A percentile compares a stretch with the other conserved stretches of the same genome.
Evolutionary conservation across 2,113 vertebrate genomes (phyloP).

Genomic region (Gymnocephalus cernua): DNA sequence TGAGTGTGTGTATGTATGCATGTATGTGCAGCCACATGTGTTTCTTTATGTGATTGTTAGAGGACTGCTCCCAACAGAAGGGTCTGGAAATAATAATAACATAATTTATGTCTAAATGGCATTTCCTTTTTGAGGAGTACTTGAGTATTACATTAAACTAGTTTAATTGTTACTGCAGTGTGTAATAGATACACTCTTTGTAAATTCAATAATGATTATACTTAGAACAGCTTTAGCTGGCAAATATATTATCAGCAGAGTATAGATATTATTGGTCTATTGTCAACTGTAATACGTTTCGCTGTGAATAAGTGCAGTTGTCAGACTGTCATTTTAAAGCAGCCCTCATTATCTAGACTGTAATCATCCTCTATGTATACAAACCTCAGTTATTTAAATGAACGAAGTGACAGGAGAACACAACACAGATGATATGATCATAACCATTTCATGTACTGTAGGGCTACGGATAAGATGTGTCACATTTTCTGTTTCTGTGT

Average conservation of each 20-base stretch:
- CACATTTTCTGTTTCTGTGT: constrained; percentile 13
- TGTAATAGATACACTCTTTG: neutral
- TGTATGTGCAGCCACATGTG: neutral
- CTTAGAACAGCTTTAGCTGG: constrained; percentile 1
- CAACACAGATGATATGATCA: neutral
- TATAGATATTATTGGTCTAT: constrained; percentile 31
- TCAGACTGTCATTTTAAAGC: constrained; percentile 42
- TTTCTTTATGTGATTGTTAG: constrained; percentile 25
- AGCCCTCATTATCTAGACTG: constrained; percentile 26
- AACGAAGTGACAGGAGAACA: constrained; percentile 33
- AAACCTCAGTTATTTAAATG: constrained; percentile 34
- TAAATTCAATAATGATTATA: constrained; percentile 5
- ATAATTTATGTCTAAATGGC: neutral
- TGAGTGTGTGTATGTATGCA: constrained; percentile 6
- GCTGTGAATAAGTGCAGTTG: constrained; percentile 32
- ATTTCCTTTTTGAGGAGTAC: neutral
- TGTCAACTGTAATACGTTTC: constrained; percentile 53
- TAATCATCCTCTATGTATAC: constrained; percentile 56
- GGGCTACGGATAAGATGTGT: neutral
- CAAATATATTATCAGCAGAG: constrained; percentile 34
- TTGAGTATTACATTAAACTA: neutral
- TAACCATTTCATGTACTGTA: neutral
- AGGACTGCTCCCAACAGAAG: constrained; percentile 20
- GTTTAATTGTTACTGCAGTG: neutral
- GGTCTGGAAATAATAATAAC: constrained; percentile 24